Conservation (phyloP, 2,888 invertebrate species). For the Plagodis dolabraria region DNA sequence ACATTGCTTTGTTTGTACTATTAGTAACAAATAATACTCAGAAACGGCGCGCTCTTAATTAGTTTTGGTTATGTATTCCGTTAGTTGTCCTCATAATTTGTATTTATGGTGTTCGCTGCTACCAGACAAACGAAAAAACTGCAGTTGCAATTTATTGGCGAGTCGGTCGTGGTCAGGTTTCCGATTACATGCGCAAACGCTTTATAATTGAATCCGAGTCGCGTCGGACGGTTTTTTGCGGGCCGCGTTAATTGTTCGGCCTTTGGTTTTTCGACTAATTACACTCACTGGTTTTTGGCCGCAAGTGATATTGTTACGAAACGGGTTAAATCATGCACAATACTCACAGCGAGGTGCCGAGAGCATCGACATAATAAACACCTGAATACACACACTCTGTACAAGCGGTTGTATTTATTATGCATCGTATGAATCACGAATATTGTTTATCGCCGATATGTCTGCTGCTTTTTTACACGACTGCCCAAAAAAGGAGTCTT, state of each 20-base stretch:
- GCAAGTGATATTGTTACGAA: constrained; percentile 40
- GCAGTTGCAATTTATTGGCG: constrained; percentile 41
- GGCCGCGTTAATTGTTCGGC: constrained; percentile 48
- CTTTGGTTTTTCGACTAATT: constrained; percentile 56
- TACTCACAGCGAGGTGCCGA: constrained; percentile 16
- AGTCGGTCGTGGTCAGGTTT: constrained; percentile 51
- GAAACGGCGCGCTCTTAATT: constrained; percentile 7
- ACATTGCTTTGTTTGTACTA: constrained; percentile 6
- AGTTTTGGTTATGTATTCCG: constrained; percentile 27
- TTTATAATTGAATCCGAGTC: constrained; percentile 64
- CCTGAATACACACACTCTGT: constrained; percentile 47
- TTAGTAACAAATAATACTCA: not conserved
- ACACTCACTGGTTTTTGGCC: constrained; percentile 39
- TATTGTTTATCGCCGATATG: constrained; percentile 62
- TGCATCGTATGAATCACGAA: constrained; percentile 60
- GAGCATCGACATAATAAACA: constrained; percentile 33
- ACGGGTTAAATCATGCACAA: constrained; percentile 37
- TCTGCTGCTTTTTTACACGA: constrained; percentile 60
- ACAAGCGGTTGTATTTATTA: constrained; percentile 56
- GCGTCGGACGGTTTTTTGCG: constrained; percentile 46
- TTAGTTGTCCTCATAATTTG: constrained; percentile 30
- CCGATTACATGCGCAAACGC: constrained; percentile 58
- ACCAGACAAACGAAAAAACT: constrained; percentile 34
- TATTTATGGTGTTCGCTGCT: constrained; percentile 23
- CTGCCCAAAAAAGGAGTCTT: too few species aligned